A percentile compares a stretch with the other conserved stretches of the same genome.
phyloP scores from a whole-genome alignment of 2,797 vertebrate genomes.

The Clarias fuscus region DNA sequence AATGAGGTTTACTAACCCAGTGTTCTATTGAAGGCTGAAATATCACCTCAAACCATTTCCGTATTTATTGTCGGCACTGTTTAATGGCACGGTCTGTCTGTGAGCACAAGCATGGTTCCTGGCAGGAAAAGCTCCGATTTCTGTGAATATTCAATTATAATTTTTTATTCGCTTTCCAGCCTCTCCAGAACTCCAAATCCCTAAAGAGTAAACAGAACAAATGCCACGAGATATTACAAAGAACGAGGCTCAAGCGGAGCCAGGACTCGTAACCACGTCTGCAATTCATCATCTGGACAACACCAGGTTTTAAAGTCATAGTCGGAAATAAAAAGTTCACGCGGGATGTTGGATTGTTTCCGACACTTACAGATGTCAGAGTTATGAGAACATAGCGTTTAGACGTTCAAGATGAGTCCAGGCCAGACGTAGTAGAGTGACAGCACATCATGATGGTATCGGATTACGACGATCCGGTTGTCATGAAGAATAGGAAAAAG shows the following conservation, averaged over 20 bases:
- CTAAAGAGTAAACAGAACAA: not conserved
- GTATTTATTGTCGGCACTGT: not conserved
- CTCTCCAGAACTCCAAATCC: not conserved
- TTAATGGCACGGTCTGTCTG: not conserved
- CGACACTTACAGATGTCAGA: not conserved
- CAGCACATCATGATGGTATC: not conserved
- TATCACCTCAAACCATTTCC: constrained; percentile 15
- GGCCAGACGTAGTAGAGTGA: not conserved
- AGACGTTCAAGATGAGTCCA: not conserved
- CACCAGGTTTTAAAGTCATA: not conserved
- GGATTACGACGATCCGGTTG: not conserved
- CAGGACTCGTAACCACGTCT: not conserved
- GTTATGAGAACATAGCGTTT: not conserved
- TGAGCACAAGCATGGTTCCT: not conserved
- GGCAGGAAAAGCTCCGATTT: not conserved
- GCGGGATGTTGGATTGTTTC: not conserved
- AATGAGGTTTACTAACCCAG: constrained; percentile 25
- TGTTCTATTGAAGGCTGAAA: constrained; percentile 2
- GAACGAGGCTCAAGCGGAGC: not conserved
- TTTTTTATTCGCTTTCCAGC: not conserved
- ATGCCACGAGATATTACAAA: not conserved
- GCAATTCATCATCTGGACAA: not conserved
- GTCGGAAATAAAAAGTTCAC: not conserved
- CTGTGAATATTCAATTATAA: constrained; percentile 7
- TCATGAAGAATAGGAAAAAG: not conserved